Evolutionary conservation across 2,797 vertebrate species (phyloP).

Genomic region (Columba guinea): DNA sequence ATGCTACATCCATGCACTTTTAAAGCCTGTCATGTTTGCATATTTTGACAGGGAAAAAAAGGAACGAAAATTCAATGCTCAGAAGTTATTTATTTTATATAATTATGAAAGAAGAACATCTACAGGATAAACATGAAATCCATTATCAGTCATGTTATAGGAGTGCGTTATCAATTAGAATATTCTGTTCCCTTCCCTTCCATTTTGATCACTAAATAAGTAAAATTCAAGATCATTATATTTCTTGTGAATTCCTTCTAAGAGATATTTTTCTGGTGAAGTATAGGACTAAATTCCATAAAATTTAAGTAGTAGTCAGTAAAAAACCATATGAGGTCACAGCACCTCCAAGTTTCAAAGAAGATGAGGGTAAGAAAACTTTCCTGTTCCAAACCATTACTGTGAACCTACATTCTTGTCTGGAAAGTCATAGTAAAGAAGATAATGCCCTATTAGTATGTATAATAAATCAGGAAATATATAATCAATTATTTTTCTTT

Average conservation of each 20-base stretch:
- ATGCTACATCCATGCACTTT: neutral
- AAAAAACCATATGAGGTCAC: neutral
- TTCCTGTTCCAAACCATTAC: neutral
- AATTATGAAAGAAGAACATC: neutral
- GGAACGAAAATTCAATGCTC: neutral
- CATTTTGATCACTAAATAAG: neutral
- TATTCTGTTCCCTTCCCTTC: neutral
- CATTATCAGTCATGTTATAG: neutral
- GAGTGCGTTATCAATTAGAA: neutral
- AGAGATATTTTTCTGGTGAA: neutral
- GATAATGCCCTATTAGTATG: neutral
- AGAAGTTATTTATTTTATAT: neutral
- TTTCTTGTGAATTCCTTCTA: neutral
- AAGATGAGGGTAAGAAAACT: neutral
- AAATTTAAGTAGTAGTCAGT: neutral
- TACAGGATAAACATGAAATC: neutral
- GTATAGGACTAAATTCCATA: neutral
- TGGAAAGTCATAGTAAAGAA: neutral
- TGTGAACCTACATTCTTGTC: neutral
- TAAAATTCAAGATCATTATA: neutral
- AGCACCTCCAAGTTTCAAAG: neutral
- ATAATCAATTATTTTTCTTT: neutral
- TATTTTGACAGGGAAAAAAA: neutral
- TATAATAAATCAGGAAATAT: neutral
- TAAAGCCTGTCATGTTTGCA: neutral